phyloP scores from a whole-genome alignment of 2,888 invertebrate genomes.

The Drosophila acutilabella region DNA sequence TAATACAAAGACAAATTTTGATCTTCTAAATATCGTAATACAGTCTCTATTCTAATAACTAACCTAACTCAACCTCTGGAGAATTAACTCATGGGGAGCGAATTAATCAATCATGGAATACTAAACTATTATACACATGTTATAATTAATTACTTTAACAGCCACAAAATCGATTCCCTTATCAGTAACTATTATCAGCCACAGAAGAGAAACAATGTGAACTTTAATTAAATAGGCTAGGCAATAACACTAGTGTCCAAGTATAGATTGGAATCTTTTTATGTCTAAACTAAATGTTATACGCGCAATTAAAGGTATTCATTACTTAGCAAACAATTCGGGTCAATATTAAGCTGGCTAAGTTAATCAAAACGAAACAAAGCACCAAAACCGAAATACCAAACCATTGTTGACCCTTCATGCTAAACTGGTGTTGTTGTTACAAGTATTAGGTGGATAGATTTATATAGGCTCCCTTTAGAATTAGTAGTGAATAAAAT shows the following conservation, averaged over 20 bases:
- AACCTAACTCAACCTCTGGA: slow-evolving; percentile 43
- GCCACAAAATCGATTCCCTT: slow-evolving; percentile 38
- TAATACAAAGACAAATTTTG: too few relatives aligned
- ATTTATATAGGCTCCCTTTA: slow-evolving; percentile 51
- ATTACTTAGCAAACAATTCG: slow-evolving; percentile 36
- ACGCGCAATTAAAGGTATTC: slow-evolving; percentile 6
- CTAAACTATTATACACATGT: slow-evolving; percentile 51
- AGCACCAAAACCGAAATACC: slow-evolving; percentile 3
- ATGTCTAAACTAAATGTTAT: slow-evolving; percentile 39
- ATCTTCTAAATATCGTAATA: neutral
- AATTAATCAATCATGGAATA: slow-evolving; percentile 34
- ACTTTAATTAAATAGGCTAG: slow-evolving; percentile 11
- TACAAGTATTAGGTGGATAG: neutral
- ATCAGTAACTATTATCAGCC: slow-evolving; percentile 28
- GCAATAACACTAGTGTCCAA: slow-evolving; percentile 15
- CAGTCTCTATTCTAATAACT: neutral
- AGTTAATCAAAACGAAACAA: slow-evolving; percentile 18
- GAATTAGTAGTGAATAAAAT: slow-evolving; percentile 84
- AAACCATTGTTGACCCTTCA: slow-evolving; percentile 23
- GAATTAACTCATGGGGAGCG: slow-evolving; percentile 7
- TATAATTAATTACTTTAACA: slow-evolving; percentile 53
- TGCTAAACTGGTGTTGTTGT: slow-evolving; percentile 27
- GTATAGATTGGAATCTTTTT: slow-evolving; percentile 29
- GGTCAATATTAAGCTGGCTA: slow-evolving; percentile 47
- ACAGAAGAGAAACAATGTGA: slow-evolving; percentile 32